Percentiles rank a stretch among this genome's conserved stretches.
phyloP scores from a whole-genome alignment of 1,140 invertebrate species.

The Camponotus floridanus region DNA sequence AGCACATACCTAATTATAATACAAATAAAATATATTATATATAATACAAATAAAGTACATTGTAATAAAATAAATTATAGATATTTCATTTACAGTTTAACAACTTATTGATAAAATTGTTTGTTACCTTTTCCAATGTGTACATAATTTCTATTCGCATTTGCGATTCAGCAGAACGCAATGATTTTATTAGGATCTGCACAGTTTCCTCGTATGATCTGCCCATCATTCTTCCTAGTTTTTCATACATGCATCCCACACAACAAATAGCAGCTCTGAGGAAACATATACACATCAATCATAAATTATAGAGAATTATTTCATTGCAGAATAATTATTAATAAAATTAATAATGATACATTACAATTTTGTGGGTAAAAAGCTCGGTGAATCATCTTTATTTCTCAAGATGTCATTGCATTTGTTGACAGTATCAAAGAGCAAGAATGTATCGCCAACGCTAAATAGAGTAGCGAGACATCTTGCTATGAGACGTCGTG shows the following conservation, averaged over 20 bases:
- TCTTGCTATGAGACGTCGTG: conserved; percentile 95
- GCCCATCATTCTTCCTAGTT: conserved; percentile 99
- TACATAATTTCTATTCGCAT: conserved; percentile 98
- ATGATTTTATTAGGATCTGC: conserved; percentile 95
- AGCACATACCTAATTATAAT: conserved; percentile 88
- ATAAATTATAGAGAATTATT: not conserved
- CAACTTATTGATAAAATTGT: not conserved
- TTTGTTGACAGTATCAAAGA: conserved; percentile 99
- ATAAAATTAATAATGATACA: conserved; percentile 72
- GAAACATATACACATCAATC: conserved; percentile 59
- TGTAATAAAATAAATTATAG: conserved; percentile 21
- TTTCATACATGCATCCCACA: conserved; percentile 99
- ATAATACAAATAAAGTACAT: conserved; percentile 31
- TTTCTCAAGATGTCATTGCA: conserved; percentile 99
- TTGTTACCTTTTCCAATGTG: conserved; percentile 94
- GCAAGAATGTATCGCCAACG: conserved; percentile 98
- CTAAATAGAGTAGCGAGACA: conserved; percentile 98
- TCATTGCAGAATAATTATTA: not conserved
- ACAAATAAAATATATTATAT: conserved; percentile 30
- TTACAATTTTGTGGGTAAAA: conserved; percentile 97
- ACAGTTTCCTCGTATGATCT: conserved; percentile 99
- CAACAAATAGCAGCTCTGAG: conserved; percentile 98
- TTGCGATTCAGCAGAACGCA: conserved; percentile 98
- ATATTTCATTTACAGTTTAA: conserved; percentile 46
- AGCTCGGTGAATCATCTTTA: conserved; percentile 98